These are phyloP conservation scores for Drosophila pseudotakahashii DNA, from an alignment of 2,888 invertebrate species.

Conservation along the genomic window DNA sequence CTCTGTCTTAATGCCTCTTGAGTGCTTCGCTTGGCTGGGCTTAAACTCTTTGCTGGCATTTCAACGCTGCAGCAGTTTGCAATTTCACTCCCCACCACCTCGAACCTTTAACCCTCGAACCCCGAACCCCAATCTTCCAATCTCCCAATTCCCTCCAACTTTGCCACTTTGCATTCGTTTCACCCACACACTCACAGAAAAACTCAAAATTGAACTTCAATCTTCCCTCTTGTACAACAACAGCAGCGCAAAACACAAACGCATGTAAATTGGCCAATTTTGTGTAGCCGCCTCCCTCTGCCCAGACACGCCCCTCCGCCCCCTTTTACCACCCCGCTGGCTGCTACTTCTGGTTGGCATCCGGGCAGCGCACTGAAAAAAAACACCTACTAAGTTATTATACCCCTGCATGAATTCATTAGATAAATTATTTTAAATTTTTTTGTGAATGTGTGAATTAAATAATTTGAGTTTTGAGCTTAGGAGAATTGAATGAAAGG, in stretches of 20 bases:
- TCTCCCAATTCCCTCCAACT: constrained; percentile 30
- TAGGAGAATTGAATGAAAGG: too few relatives aligned
- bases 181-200: constrained; percentile 26
- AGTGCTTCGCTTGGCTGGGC: constrained; percentile 71
- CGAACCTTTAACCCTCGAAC: constrained; percentile 10
- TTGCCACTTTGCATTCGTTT: constrained; percentile 61
- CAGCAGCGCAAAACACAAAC: constrained; percentile 51
- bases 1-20: constrained; percentile 69
- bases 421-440: too few relatives aligned
- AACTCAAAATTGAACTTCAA: constrained; percentile 71
- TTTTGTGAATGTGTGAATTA: too few relatives aligned
- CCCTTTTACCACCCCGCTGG: constrained; percentile 8
- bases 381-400: not conserved
- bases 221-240: constrained; percentile 51
- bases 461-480: too few relatives aligned
- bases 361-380: not conserved
- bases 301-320: constrained; percentile 31
- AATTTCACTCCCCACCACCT: constrained; percentile 37
- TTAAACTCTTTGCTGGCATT: constrained; percentile 72
- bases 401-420: too few relatives aligned
- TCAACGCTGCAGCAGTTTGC: constrained; percentile 49
- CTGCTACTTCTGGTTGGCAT: constrained; percentile 19
- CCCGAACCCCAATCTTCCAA: not conserved
- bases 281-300: constrained; percentile 46
- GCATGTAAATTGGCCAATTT: constrained; percentile 80